phyloP scores from a whole-genome alignment of 2,113 vertebrate species.

The Paracanthobrama guichenoti region DNA sequence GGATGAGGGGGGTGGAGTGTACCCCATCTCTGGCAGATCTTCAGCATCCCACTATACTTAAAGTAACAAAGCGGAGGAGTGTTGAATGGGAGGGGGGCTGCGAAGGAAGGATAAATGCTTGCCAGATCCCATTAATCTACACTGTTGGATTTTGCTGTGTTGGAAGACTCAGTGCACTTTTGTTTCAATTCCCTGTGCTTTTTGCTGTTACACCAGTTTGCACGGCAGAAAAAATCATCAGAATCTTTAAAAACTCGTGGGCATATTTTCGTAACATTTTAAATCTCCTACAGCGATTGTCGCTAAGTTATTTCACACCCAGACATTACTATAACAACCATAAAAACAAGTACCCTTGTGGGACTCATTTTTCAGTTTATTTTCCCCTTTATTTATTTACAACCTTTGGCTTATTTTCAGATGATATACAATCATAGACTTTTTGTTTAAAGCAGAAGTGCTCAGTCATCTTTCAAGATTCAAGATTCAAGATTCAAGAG shows the following conservation, averaged over 20 bases:
- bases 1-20: conserved; percentile 18
- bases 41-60: conserved; percentile 2
- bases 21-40: conserved; percentile 22
- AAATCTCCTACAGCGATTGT: neutral
- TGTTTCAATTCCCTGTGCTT: conserved; percentile 11
- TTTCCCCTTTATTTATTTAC: neutral
- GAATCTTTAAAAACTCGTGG: neutral
- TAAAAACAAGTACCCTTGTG: neutral
- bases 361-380: neutral
- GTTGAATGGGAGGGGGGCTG: conserved; percentile 14
- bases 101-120: conserved; percentile 42
- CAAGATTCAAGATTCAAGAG: too few species aligned
- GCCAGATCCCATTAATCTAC: conserved; percentile 49
- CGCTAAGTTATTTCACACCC: neutral
- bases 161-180: conserved; percentile 4
- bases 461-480: neutral
- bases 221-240: neutral
- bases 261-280: neutral
- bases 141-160: conserved; percentile 36
- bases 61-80: conserved; percentile 26
- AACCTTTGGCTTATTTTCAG: neutral
- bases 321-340: neutral
- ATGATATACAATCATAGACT: neutral
- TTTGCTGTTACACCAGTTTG: neutral
- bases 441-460: neutral